Evolutionary conservation across 2,113 vertebrate species (phyloP).

Genomic region (Tetraodon nigroviridis): DNA sequence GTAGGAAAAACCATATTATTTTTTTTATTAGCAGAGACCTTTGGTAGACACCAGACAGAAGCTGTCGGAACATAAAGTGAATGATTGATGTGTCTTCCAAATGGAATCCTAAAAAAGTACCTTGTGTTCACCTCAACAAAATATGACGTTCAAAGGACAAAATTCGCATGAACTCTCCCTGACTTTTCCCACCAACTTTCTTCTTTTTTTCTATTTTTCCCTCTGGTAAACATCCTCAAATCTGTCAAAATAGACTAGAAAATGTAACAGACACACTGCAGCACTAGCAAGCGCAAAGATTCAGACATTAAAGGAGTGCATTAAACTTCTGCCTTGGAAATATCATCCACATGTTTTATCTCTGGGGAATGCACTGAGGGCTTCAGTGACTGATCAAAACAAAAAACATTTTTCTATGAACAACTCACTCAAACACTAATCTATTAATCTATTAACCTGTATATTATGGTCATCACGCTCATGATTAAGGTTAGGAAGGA

Average conservation of each 20-base stretch:
- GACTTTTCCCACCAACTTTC: slow-evolving; percentile 43
- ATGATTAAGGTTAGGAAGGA: too few species aligned
- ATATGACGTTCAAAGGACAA: slow-evolving; percentile 52
- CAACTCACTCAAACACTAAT: too few species aligned
- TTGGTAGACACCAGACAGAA: slow-evolving; percentile 16
- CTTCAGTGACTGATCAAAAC: too few species aligned
- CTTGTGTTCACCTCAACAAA: slow-evolving; percentile 25
- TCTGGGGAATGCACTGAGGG: background rate
- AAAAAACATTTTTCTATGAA: too few species aligned
- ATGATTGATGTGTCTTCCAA: slow-evolving; percentile 36
- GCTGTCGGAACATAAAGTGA: slow-evolving; percentile 31
- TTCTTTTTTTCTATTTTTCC: slow-evolving; percentile 17
- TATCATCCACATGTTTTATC: background rate
- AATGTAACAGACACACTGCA: slow-evolving; percentile 9
- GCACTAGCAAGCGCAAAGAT: background rate
- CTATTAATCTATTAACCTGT: too few species aligned
- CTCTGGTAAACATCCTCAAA: slow-evolving; percentile 48
- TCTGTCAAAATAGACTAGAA: slow-evolving; percentile 39
- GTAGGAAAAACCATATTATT: background rate
- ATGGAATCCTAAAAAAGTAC: slow-evolving; percentile 24
- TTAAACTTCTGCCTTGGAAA: background rate
- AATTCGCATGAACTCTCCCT: slow-evolving; percentile 51
- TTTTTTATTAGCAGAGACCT: slow-evolving; percentile 7
- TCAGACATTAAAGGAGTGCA: slow-evolving; percentile 1
- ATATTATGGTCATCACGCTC: too few species aligned